phyloP scores from a whole-genome alignment of 2,888 invertebrate species.

The Eulithis testata region DNA sequence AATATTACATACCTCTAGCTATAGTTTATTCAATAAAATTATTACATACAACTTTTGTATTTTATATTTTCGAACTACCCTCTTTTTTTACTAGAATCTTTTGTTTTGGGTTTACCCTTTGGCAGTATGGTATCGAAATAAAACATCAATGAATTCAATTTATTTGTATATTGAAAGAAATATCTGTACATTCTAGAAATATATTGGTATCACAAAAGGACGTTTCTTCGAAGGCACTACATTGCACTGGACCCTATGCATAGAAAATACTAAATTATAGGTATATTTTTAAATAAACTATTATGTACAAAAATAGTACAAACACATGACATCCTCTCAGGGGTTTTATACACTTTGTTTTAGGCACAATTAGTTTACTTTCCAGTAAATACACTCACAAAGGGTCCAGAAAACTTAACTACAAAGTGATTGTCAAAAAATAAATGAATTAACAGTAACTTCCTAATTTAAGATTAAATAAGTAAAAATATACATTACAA shows the following conservation, averaged over 20 bases:
- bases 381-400: constrained; percentile 28
- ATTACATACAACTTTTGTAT: constrained; percentile 18
- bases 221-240: constrained; percentile 79
- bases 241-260: constrained; percentile 41
- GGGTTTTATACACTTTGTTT: constrained; percentile 5
- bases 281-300: constrained; percentile 5
- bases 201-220: constrained; percentile 79
- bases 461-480: constrained; percentile 70
- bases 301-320: constrained; percentile 37
- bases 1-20: constrained; percentile 27
- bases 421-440: constrained; percentile 78
- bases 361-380: constrained; percentile 11
- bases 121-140: constrained; percentile 38
- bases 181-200: constrained; percentile 81
- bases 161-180: constrained; percentile 79
- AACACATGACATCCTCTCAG: constrained; percentile 6
- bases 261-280: constrained; percentile 32
- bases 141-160: constrained; percentile 46
- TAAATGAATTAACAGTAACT: constrained; percentile 71
- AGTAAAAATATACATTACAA: constrained; percentile 63
- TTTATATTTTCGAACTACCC: not conserved
- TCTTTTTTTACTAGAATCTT: not conserved
- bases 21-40: constrained; percentile 30
- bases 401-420: constrained; percentile 49
- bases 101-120: not conserved